Percentiles rank a stretch among this genome's conserved stretches.
These are phyloP conservation scores for Balearica regulorum DNA, from an alignment of 2,797 vertebrate species.

Conservation along the genomic window DNA sequence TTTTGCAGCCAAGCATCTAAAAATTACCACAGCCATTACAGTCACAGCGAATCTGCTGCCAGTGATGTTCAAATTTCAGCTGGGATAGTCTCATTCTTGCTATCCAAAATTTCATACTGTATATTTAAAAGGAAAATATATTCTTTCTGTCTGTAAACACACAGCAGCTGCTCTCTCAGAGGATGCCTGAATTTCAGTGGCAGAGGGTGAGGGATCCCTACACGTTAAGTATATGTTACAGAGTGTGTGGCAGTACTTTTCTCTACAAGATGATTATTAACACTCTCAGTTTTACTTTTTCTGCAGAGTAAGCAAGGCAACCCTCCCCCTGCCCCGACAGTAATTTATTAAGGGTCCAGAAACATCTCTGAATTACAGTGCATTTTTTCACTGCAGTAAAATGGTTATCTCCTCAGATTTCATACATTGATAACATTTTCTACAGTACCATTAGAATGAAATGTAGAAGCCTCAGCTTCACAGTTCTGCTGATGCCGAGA, in stretches of 20 bases:
- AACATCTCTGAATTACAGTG: neutral
- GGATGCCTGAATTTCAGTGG: neutral
- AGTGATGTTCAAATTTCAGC: conserved; percentile 38
- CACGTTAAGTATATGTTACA: neutral
- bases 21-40: neutral
- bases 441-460: neutral
- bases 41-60: conserved; percentile 21
- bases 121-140: neutral
- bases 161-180: conserved; percentile 29
- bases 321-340: neutral
- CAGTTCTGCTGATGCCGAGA: conserved; percentile 15
- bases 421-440: neutral
- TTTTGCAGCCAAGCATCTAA: conserved; percentile 40
- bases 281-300: neutral
- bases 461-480: neutral
- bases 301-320: neutral
- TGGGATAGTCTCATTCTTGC: neutral
- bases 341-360: neutral
- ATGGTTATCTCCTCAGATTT: conserved; percentile 17
- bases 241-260: neutral
- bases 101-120: conserved; percentile 11
- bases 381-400: neutral
- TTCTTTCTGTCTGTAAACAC: conserved; percentile 4
- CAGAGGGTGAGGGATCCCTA: neutral
- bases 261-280: neutral